Evolutionary conservation across 1,140 invertebrate genomes (phyloP).

Genomic region (Eufriesea mexicana): DNA sequence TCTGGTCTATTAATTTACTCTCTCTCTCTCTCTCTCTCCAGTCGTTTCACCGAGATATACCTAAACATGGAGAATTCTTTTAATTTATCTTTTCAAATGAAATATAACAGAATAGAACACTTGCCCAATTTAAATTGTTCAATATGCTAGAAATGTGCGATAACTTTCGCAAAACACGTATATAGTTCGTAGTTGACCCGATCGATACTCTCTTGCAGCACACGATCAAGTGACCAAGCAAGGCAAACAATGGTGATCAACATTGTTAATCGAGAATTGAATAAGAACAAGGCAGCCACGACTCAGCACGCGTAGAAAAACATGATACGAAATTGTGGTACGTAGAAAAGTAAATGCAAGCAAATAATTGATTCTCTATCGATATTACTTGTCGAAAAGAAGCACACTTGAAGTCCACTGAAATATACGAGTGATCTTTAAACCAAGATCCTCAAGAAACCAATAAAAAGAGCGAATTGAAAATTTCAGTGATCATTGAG

Average conservation of each 20-base stretch:
- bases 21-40: not conserved
- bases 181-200: not conserved
- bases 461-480: not conserved
- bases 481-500: not conserved
- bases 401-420: not conserved
- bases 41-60: not conserved
- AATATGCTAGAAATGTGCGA: not conserved
- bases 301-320: conserved; percentile 58
- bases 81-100: not conserved
- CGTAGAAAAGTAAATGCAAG: conserved; percentile 23
- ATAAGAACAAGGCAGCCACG: conserved; percentile 68
- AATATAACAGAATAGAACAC: not conserved
- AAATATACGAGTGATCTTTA: not conserved
- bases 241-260: conserved; percentile 31
- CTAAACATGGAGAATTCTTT: conserved; percentile 1
- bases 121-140: not conserved
- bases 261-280: conserved; percentile 39
- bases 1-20: not conserved
- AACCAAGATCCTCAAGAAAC: not conserved
- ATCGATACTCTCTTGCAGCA: conserved; percentile 45
- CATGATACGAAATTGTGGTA: conserved; percentile 33
- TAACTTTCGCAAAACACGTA: not conserved
- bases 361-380: not conserved
- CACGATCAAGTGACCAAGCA: conserved; percentile 16
- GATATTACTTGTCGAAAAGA: not conserved